Evolutionary conservation across 2,888 invertebrate species (phyloP), one percentile per base, ranked within the genome.

Genomic region (Lypha dubia): DNA sequence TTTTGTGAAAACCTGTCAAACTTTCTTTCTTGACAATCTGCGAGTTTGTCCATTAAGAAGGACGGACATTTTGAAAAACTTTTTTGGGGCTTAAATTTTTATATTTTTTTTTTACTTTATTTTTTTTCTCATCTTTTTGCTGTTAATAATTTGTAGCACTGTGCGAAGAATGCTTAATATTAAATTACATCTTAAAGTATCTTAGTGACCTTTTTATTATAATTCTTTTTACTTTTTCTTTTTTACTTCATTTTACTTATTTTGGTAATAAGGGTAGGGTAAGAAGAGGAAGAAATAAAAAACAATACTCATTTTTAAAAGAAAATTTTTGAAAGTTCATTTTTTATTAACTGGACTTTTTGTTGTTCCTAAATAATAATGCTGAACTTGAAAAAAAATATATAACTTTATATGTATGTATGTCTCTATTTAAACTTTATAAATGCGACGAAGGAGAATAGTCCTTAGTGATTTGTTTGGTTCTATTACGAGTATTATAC

Each of bases 161-260:
- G 15, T 24, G 15, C 11, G 8, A 15, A 22, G 8, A 15, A 22
- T 60, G 22, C n/a, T 73, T 28, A 63, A 75, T 68, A 51, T 68
- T 51, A 68, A 70, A 60, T 68, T 60, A 77, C 41, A 62, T 41
- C 70, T 70, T 53, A 13, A 77, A 49, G 20, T 32, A 60, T 77
- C 22, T 41, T 28, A 15, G 41, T 68, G 60, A 44, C 70, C 62
- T 70, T 62, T 22, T 49, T 11, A 22, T 24, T n/a, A n/a, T 22
- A 0, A 3, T 24, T 65, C 11, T 46, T 44, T 46, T 7, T 0
- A 53, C 53, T 49, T 11, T 28, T 8, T n/a, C 11, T 11, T 24
- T 46, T 49, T 46, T 75, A 13, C 20, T 24, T 56, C 22, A 22
- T 44, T 22, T 58, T 24, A n/a, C 17, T 49, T 17, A 41, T 20